Base-by-base conservation (phyloP, 2,797 vertebrate species). In the Benthosema pterotum region DNA sequence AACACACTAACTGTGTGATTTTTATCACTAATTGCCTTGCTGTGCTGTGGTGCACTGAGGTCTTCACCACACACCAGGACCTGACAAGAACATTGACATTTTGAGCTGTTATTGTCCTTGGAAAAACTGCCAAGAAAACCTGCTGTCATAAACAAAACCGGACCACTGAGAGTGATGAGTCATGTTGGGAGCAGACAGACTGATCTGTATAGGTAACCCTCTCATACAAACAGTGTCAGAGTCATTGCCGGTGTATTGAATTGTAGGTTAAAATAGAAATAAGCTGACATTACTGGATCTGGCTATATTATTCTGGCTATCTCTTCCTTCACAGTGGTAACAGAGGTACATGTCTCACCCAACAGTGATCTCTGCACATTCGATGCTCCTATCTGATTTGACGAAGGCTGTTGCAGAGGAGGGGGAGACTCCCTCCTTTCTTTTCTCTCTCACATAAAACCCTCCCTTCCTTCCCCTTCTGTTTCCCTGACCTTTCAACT, bases 401-500 rank as follows among this genome's bases (percentile, higher is more conserved):
- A 75, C 51, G 12, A 79, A 77, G 63, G 68, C 62, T 88, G 79
- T 77, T 69, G 72, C 81, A 75, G 75, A 82, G 66, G 68, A 75
- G 75, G 81, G 66, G 68, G 73, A 76, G 76, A 25, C 17, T 45
- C 43, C 18, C 52, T 65, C 50, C 16, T 63, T 57, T 43, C 63
- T 69, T 32, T 12, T 52, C 66, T 22, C 11, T 64, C 28, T 17
- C 52, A 18, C 43, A 32, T 47, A 47, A 12, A 52, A 58, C 52
- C 42, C 9, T 18, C 38, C 55, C 32, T 38, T 51, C 18, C 55
- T 28, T 51, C 32, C 49, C 5, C 38, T 63, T 79, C 55, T 65
- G 77, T 77, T 65, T 51, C 63, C 45, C 52, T 87, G 88, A 90
- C 88, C 88, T 90, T 93, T 88, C 16, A 46, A 76, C 69, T 85